Conservation (phyloP, 1,140 invertebrate species). For the Tetramorium parvispinum region DNA sequence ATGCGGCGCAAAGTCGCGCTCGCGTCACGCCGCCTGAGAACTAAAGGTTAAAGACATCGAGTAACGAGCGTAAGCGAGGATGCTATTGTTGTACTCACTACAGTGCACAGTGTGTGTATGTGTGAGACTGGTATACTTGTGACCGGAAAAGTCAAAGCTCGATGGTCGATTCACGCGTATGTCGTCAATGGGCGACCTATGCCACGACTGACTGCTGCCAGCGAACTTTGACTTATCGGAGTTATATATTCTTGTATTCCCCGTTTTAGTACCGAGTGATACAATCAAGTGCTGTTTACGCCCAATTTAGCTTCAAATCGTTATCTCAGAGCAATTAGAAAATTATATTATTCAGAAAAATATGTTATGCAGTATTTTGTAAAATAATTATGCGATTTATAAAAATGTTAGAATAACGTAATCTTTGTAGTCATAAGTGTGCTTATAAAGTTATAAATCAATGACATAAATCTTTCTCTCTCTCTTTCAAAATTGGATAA, state of each 20-base stretch:
- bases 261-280: neutral
- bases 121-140: neutral
- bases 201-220: neutral
- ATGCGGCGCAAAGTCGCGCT: conserved; percentile 16
- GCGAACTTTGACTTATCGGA: conserved; percentile 42
- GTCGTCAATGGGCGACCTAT: conserved; percentile 43
- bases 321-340: neutral
- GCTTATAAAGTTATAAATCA: neutral
- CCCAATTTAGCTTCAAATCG: neutral
- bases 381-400: neutral
- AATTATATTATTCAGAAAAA: neutral
- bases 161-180: conserved; percentile 52
- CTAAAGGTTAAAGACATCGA: conserved; percentile 57
- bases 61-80: conserved; percentile 27
- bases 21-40: conserved; percentile 19
- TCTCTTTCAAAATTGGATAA: neutral
- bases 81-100: conserved; percentile 35
- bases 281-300: neutral
- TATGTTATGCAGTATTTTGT: neutral
- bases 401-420: neutral
- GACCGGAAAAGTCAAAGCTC: conserved; percentile 47
- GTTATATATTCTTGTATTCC: neutral
- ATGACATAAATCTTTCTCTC: neutral
- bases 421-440: neutral
- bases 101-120: neutral